Conservation (phyloP, 1,140 invertebrate species). For the Adoxophyes honmai region DNA sequence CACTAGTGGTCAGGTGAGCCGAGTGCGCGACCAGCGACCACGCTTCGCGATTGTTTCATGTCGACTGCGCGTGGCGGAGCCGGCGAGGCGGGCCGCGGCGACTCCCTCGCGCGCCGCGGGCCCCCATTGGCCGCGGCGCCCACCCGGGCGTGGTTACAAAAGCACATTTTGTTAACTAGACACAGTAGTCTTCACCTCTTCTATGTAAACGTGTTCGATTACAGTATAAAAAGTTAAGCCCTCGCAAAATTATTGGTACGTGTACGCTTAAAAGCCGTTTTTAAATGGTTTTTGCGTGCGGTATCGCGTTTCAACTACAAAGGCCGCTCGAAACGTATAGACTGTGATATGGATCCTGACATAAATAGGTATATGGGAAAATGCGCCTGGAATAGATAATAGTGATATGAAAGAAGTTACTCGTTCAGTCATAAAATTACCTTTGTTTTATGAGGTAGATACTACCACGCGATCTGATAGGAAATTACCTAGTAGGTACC, state of each 20-base stretch:
- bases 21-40: conserved; percentile 35
- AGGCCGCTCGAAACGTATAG: no score
- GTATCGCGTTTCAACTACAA: background rate
- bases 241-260: conserved; percentile 36
- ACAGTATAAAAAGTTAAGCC: conserved; percentile 30
- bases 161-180: conserved; percentile 14
- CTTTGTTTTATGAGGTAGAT: no score
- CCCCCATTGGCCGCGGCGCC: conserved; percentile 25
- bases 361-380: no score
- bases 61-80: conserved; percentile 41
- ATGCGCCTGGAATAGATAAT: no score
- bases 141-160: conserved; percentile 25
- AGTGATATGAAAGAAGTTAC: no score
- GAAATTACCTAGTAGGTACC: no score
- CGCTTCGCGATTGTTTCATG: conserved; percentile 29
- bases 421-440: no score
- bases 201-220: conserved; percentile 40
- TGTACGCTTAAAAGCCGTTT: conserved; percentile 32
- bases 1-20: conserved; percentile 12
- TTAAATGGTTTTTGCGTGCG: conserved; percentile 27
- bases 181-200: conserved; percentile 18
- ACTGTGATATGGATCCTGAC: no score
- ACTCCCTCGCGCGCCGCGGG: conserved; percentile 10
- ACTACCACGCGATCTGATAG: no score
- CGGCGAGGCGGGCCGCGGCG: conserved; percentile 38